Conservation (phyloP, 2,888 invertebrate species). For the Agelastica alni region DNA sequence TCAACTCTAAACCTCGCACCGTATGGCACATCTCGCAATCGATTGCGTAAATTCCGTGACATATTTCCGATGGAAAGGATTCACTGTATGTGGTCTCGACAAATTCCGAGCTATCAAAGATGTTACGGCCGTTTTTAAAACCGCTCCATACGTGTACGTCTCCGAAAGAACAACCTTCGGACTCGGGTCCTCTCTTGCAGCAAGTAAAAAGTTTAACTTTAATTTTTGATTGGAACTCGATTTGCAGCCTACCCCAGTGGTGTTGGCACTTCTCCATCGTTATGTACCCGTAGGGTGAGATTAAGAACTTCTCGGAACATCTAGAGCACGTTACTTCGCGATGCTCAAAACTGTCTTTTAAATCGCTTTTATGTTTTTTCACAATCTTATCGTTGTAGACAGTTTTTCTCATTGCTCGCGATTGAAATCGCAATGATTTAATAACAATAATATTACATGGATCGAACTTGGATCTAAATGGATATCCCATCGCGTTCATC, state of each 20-base stretch:
- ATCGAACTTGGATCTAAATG: no score
- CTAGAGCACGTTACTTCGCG: no score
- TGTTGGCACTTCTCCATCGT: slow-evolving; percentile 77
- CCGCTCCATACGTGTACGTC: slow-evolving; percentile 78
- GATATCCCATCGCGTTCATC: slow-evolving; percentile 72
- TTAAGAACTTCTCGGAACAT: slow-evolving; percentile 36
- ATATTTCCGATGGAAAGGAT: slow-evolving; percentile 65
- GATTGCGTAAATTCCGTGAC: slow-evolving; percentile 72
- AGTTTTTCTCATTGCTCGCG: no score
- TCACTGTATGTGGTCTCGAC: slow-evolving; percentile 29
- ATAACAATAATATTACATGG: no score
- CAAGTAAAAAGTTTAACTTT: slow-evolving; percentile 62
- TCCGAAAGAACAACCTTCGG: slow-evolving; percentile 68
- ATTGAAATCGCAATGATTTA: no score
- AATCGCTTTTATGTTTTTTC: no score
- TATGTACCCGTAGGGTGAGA: slow-evolving; percentile 62
- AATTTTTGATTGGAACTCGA: slow-evolving; percentile 14
- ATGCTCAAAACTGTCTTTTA: no score
- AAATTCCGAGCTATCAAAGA: slow-evolving; percentile 63
- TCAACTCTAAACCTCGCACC: slow-evolving; percentile 80
- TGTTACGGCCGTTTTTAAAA: slow-evolving; percentile 68
- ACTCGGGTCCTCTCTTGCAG: slow-evolving; percentile 60
- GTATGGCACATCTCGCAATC: slow-evolving; percentile 99
- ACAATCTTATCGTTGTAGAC: no score
- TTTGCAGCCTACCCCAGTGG: slow-evolving; percentile 82